Base-by-base conservation (phyloP, 2,888 invertebrate genomes). In the Hololepta plana region DNA sequence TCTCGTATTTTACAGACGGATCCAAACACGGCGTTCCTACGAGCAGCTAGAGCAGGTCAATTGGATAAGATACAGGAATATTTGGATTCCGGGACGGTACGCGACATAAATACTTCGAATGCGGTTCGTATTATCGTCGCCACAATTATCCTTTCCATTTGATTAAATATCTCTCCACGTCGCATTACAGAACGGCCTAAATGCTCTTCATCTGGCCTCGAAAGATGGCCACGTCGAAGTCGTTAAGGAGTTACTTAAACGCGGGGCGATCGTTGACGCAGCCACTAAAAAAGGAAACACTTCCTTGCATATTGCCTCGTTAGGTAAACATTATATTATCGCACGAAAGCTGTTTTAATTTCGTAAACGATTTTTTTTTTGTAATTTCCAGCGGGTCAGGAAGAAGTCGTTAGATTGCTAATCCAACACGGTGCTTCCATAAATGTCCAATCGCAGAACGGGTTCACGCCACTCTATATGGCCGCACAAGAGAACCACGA, bases 391-490 rank as follows among this genome's bases (percentile, higher is more conserved):
- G 96, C 96, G 31, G 96, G 96, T 0, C 95, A 96, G 57, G 79
- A 81, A 47, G 77, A 87, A 40, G 87, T 96, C 32, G 91, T 93
- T 28, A 75, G 75, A 46, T 71, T 93, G 44, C 67, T 98, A 38
- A 79, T 96, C 25, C 77, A 81, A 41, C 73, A 82, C 45, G 82
- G 84, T 41, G 95, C 95, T 40, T 79, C 84, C 46, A 84, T 96
- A 41, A 98, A 98, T 57, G 87, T 90, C 8, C 96, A 96, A 53
- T 88, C 88, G 2, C 77, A 88, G 38, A 93, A 88, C 51, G 96
- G 96, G 22, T 98, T 96, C 59, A 95, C 96, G 1, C 96, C 96
- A 1, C 63, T 98, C 22, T 96, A 96, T 53, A 96, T 96, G 95
- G 93, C 93, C 3, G 91, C 96, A 6, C 96, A 93, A 58, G 93